These are phyloP conservation scores for Graptemys geographica DNA, from an alignment of 2,797 vertebrate species.

Conservation along the genomic window DNA sequence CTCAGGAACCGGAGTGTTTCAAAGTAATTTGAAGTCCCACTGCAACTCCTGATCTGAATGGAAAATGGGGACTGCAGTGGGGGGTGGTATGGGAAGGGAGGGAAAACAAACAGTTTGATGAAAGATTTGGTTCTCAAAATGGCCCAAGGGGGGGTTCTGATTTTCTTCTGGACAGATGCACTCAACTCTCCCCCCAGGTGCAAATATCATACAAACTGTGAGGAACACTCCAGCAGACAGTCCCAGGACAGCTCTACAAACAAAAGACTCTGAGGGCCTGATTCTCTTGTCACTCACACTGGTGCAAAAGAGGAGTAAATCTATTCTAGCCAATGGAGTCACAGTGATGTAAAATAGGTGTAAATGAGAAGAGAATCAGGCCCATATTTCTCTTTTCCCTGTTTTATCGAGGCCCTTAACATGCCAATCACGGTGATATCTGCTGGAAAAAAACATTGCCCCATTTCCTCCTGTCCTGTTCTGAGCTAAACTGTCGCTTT, in stretches of 20 bases:
- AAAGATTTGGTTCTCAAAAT: not conserved
- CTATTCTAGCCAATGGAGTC: not conserved
- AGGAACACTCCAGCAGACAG: not conserved
- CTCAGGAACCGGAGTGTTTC: not conserved
- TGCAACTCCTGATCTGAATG: not conserved
- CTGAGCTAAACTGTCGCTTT: not conserved
- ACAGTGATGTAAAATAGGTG: not conserved
- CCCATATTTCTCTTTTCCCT: not conserved
- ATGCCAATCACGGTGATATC: not conserved
- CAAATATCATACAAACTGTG: not conserved
- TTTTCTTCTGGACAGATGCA: not conserved
- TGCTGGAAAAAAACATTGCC: not conserved
- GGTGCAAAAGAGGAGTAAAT: not conserved
- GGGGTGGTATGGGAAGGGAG: fast-evolving
- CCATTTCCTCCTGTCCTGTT: not conserved
- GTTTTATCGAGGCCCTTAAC: not conserved
- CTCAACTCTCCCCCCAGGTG: not conserved
- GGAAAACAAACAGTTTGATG: not conserved
- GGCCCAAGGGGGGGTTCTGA: not conserved
- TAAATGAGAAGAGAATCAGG: not conserved
- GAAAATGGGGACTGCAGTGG: not conserved
- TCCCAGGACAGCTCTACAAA: not conserved
- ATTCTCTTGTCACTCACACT: not conserved
- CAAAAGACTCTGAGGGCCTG: not conserved
- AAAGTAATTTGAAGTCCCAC: not conserved